Evolutionary conservation across 2,888 invertebrate species (phyloP), one percentile per base, ranked within the genome.

Genomic region (Clostera curtula): DNA sequence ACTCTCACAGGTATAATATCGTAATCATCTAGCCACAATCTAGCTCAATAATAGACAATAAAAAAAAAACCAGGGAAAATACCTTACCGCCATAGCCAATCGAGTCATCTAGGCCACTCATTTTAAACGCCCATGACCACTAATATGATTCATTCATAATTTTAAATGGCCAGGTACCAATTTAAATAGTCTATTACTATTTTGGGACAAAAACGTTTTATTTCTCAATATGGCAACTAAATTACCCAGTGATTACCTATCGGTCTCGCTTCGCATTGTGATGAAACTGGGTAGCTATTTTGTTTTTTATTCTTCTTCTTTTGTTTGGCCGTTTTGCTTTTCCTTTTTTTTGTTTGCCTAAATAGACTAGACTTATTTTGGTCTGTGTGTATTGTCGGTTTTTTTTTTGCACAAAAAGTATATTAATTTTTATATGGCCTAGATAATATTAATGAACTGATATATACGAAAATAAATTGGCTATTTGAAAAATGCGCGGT

Each of bases 161-260:
- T 12, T 20, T 19, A 11, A 12, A 5, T 18, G 12, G 1, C 2
- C 8, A 5, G 22, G 14, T 22, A 3, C 13, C 8, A 14, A 22
- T 8, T 22, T 12, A 12, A 7, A 6, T 22, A 12, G 14, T 21
- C 21, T 21, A 22, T 8, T 8, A 22, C 13, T 22, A 22, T 13
- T 2, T 3, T 5, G 9, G 9, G 5, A 14, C 22, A 22, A 22
- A 14, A 22, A 22, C 22, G 7, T 14, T 21, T 21, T 12, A 21
- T 22, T 22, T 22, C 13, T 14, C 22, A 22, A 22, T 22, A 22
- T 22, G 13, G 9, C 22, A 5, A 22, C 13, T n/a, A 22, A 22
- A 22, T 22, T 14, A 22, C 22, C 9, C 22, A 13, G 5, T 14
- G 8, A 22, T 12, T 21, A 20, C 20, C 21, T 21, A 21, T 12